phyloP scores from a whole-genome alignment of 2,113 vertebrate species.

The Diadophis punctatus region DNA sequence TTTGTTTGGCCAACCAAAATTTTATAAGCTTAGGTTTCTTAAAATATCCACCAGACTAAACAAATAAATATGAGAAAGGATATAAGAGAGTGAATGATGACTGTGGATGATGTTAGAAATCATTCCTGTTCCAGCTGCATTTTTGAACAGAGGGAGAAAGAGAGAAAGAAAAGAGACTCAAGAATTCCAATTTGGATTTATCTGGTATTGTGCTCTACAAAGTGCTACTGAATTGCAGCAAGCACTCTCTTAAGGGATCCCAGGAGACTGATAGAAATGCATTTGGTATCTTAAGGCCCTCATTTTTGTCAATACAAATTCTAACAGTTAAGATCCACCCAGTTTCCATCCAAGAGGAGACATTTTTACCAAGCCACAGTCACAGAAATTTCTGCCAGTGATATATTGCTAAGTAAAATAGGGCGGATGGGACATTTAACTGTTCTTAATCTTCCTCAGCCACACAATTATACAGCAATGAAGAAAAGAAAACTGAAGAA shows the following conservation, averaged over 20 bases:
- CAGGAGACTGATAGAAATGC: background rate
- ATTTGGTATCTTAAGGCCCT: background rate
- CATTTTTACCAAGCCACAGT: background rate
- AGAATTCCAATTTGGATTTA: background rate
- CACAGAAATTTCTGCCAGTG: background rate
- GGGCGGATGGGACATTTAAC: background rate
- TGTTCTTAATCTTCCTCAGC: background rate
- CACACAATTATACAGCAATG: background rate
- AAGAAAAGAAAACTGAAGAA: background rate
- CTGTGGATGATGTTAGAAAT: background rate
- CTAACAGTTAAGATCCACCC: background rate
- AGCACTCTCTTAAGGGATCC: background rate
- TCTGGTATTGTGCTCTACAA: background rate
- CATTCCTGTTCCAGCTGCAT: background rate
- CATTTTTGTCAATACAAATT: background rate
- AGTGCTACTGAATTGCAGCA: background rate
- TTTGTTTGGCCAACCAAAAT: background rate
- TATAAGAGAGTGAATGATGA: background rate
- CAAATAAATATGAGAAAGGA: background rate
- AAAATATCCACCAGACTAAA: background rate
- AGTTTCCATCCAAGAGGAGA: background rate
- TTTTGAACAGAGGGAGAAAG: background rate
- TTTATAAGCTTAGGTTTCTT: background rate
- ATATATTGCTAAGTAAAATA: background rate
- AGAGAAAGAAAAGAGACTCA: background rate